A percentile compares a stretch with the other conserved stretches of the same genome.
phyloP scores from a whole-genome alignment of 1,140 invertebrate species.

The Orius insidiosus region DNA sequence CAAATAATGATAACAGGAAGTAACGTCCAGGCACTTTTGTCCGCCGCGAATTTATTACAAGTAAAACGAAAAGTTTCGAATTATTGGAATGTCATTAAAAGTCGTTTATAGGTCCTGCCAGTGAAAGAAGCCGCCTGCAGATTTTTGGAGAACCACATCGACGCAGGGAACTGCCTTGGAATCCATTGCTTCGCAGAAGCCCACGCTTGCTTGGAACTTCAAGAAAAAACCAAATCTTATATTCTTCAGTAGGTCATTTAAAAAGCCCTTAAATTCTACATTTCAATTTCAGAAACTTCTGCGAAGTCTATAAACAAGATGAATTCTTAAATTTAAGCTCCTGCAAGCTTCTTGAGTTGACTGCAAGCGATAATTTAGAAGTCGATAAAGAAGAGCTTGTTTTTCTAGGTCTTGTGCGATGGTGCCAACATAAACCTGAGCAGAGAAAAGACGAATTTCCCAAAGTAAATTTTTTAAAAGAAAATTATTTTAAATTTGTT shows the following conservation, averaged over 20 bases:
- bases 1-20: constrained; percentile 31
- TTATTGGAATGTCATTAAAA: not conserved
- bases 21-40: constrained; percentile 35
- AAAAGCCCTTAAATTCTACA: not conserved
- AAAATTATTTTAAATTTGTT: constrained; percentile 10
- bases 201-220: constrained; percentile 32
- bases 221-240: constrained; percentile 26
- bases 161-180: constrained; percentile 34
- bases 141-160: constrained; percentile 36
- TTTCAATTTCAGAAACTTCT: constrained; percentile 24
- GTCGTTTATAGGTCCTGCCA: constrained; percentile 24
- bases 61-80: too few species aligned
- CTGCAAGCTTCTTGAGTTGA: constrained; percentile 33
- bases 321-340: constrained; percentile 30
- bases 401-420: constrained; percentile 33
- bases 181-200: constrained; percentile 39
- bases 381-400: constrained; percentile 36
- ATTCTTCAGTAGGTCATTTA: constrained; percentile 18
- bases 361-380: constrained; percentile 33
- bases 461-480: constrained; percentile 23
- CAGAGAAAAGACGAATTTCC: constrained; percentile 23
- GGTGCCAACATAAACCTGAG: constrained; percentile 30
- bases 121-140: constrained; percentile 34
- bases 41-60: constrained; percentile 39
- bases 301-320: constrained; percentile 28